Base-by-base conservation (phyloP, 2,113 vertebrate genomes). In the Passer montanus region DNA sequence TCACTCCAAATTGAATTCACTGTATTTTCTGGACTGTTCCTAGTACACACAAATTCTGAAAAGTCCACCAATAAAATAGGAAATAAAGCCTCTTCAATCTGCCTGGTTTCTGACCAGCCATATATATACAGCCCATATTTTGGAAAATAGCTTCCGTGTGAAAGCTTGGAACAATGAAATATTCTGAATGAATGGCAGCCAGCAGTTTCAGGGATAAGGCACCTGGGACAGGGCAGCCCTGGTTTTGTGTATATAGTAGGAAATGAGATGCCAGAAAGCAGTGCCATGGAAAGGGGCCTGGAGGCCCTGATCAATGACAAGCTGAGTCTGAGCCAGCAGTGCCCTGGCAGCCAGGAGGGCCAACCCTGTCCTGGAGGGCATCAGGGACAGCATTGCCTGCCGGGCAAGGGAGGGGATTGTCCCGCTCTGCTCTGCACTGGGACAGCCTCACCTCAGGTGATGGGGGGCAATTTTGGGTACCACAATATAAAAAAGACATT, bases 371-470 rank as follows among this genome's bases (percentile, higher is more conserved):
- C 46, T 41, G 53, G 53, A 39, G 28, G 16, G 1, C 62, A 68
- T 26, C 39, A 60, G 46, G n/a, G 1, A 3, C n/a, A 75, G 78
- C 24, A 67, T 6, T 0, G 0, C 10, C 39, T 53, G n/a, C 6
- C 0, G 0, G 53, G 14, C 10, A 21, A 46, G 20, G 16, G 24
- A 41, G 16, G 26, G 22, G 24, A 59, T 18, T 60, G 53, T 75
- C 28, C 37, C 0, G 0, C 31, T 37, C 76, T 74, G 28, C 69
- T 67, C 39, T 89, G 69, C 4, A 0, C 15, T 67, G 46, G 23
- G 23, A 6, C 0, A 0, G 27, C 23, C 28, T 67, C 60, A 53
- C 28, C 15, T 37, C 0, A 0, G 20, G 24, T 33, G 1, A 3
- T 59, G 31, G 3, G 23, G 19, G 15, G 4, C 23, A 59, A 2